Evolutionary conservation across 2,113 vertebrate genomes (phyloP).

Genomic region (Nesoenas mayeri): DNA sequence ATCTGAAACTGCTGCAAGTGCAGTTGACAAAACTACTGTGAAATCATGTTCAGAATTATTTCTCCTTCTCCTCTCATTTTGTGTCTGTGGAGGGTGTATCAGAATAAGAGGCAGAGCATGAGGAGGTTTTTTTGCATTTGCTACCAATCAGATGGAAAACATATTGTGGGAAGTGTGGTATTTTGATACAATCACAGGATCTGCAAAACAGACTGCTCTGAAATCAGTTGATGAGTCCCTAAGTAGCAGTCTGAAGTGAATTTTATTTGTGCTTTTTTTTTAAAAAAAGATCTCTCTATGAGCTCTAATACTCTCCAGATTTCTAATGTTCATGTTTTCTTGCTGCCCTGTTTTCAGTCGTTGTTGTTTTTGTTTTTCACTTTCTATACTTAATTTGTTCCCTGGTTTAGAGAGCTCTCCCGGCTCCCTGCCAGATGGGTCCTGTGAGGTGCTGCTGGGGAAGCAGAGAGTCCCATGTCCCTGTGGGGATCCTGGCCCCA

Average conservation of each 20-base stretch:
- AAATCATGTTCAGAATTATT: conserved; percentile 7
- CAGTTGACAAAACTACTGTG: neutral
- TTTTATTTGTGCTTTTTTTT: neutral
- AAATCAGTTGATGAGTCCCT: conserved; percentile 49
- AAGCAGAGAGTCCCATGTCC: fast-evolving
- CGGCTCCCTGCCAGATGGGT: neutral
- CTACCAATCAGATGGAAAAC: conserved; percentile 7
- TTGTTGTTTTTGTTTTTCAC: neutral
- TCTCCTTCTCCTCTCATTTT: neutral
- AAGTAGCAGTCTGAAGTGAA: conserved; percentile 29
- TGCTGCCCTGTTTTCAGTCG: neutral
- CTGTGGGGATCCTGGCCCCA: neutral
- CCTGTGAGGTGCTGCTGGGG: neutral
- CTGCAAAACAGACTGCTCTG: conserved; percentile 42
- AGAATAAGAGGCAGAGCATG: neutral
- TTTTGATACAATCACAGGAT: neutral
- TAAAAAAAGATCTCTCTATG: neutral
- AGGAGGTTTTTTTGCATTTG: neutral
- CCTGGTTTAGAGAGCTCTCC: neutral
- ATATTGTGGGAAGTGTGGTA: neutral
- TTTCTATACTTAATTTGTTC: neutral
- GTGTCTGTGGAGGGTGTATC: neutral
- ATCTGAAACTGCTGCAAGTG: neutral
- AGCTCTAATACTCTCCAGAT: conserved; percentile 53
- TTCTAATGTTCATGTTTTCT: conserved; percentile 40